phyloP scores from a whole-genome alignment of 2,113 vertebrate genomes.

The Choloepus hoffmanni region DNA sequence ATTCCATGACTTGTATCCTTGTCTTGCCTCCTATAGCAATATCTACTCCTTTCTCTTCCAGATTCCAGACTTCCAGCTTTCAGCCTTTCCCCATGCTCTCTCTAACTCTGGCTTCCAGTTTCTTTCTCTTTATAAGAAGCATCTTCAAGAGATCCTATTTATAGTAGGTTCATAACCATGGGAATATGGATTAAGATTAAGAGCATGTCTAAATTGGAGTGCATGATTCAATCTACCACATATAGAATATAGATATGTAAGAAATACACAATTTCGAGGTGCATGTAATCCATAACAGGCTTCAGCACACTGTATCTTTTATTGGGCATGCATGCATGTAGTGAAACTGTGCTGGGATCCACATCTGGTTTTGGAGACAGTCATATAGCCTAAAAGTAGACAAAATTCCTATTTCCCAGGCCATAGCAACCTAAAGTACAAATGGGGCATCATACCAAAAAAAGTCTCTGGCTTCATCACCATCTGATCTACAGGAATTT shows the following conservation, averaged over 20 bases:
- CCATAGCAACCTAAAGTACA: neutral
- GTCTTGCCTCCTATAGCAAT: too few relatives aligned
- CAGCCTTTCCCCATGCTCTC: too few relatives aligned
- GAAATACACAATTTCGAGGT: neutral
- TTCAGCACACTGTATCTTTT: neutral
- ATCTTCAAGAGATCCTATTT: too few relatives aligned
- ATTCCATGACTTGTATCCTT: too few relatives aligned
- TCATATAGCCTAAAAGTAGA: neutral
- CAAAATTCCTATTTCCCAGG: neutral
- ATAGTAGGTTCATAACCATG: too few relatives aligned
- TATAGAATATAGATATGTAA: neutral
- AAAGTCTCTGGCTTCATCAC: neutral
- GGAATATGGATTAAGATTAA: too few relatives aligned
- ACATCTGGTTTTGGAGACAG: neutral
- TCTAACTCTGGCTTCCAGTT: too few relatives aligned
- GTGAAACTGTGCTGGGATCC: neutral
- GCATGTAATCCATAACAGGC: neutral
- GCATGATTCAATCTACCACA: too few relatives aligned
- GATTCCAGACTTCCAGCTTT: too few relatives aligned
- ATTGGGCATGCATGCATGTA: neutral
- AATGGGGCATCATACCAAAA: neutral
- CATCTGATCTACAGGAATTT: constrained; percentile 25
- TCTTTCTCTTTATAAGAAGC: too few relatives aligned
- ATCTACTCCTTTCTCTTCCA: too few relatives aligned
- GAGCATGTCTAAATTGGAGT: too few relatives aligned